Evolutionary conservation across 1,140 invertebrate genomes (phyloP).

Genomic region (Acromyrmex charruanus): DNA sequence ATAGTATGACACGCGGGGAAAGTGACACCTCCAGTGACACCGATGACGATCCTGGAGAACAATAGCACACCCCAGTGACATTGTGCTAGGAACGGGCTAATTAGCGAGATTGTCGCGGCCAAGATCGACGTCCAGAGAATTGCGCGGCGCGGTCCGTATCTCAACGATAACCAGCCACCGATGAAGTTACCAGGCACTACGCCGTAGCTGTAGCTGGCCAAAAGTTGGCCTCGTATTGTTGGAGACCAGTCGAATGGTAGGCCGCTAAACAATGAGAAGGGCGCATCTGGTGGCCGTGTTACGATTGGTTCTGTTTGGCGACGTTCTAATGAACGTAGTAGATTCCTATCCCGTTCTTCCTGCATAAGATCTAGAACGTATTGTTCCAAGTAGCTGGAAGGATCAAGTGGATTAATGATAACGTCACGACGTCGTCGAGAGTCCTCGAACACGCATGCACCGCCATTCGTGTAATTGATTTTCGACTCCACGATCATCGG

Average conservation of each 20-base stretch:
- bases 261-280: conserved; percentile 61
- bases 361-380: conserved; percentile 12
- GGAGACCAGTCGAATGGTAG: conserved; percentile 87
- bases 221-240: conserved; percentile 88
- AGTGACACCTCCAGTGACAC: conserved; percentile 87
- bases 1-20: conserved; percentile 90
- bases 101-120: conserved; percentile 89
- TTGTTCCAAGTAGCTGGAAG: conserved; percentile 28
- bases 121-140: conserved; percentile 89
- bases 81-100: conserved; percentile 88
- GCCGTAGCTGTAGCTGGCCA: conserved; percentile 88
- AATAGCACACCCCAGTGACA: conserved; percentile 73
- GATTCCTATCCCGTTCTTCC: neutral
- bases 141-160: conserved; percentile 88
- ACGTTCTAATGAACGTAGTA: neutral
- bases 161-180: conserved; percentile 90
- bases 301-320: neutral
- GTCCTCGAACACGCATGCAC: conserved; percentile 50
- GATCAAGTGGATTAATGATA: conserved; percentile 55
- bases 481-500: conserved; percentile 88
- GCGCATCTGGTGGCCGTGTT: neutral
- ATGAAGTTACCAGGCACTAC: conserved; percentile 85
- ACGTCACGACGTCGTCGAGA: conserved; percentile 27
- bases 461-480: neutral
- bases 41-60: conserved; percentile 74